phyloP scores from a whole-genome alignment of 2,888 invertebrate genomes.

The Meta bourneti region DNA sequence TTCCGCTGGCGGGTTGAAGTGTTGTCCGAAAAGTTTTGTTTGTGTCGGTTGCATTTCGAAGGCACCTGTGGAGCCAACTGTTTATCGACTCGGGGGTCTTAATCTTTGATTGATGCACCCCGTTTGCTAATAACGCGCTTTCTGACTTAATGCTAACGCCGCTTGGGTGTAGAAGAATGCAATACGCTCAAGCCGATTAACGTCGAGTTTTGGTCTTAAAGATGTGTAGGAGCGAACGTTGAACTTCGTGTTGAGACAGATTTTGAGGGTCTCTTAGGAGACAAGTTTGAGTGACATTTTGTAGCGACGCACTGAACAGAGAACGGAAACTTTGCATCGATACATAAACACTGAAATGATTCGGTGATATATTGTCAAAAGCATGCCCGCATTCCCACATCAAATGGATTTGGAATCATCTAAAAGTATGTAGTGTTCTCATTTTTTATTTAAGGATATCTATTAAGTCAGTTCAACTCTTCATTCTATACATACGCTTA shows the following conservation, averaged over 20 bases:
- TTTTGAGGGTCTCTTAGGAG: no score
- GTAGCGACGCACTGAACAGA: neutral
- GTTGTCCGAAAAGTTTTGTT: neutral
- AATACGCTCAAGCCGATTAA: no score
- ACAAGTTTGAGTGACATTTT: neutral
- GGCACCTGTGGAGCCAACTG: constrained; percentile 8
- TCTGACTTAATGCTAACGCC: neutral
- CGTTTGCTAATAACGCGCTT: no score
- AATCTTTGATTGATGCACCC: no score
- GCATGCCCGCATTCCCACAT: no score
- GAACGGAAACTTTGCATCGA: neutral
- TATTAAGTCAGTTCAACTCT: no score
- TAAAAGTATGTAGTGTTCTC: constrained; percentile 17
- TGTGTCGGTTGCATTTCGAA: neutral
- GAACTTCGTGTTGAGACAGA: no score
- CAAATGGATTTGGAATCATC: constrained; percentile 20
- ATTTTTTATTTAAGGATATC: neutral
- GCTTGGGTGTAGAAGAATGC: neutral
- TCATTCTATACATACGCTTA: no score
- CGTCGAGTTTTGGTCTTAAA: no score
- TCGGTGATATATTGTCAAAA: neutral
- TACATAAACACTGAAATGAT: neutral
- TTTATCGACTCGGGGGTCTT: neutral
- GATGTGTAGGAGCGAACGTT: no score
- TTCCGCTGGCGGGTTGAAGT: neutral